Base-by-base conservation (phyloP, 1,140 invertebrate species). In the Euschistus heros region DNA sequence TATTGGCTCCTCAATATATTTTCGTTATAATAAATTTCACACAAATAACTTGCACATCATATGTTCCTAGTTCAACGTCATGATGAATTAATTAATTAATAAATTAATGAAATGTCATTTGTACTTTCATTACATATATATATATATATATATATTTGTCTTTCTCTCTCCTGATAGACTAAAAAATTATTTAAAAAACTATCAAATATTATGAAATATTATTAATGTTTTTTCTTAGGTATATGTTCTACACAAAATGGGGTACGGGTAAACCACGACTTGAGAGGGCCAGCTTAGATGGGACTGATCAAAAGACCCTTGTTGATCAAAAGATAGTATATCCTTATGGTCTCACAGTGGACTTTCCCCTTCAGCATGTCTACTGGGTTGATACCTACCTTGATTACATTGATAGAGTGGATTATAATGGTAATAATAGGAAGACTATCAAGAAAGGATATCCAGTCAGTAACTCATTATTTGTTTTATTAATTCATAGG, bases 371-470 rank as follows among this genome's bases (percentile, higher is more conserved):
- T 57, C 75, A 82, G 68, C 80, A 84, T 69, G 78, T 92, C 15
- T 92, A 90, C 75, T 92, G 87, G 86, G 83, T 86, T 44, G 88
- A 90, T 75, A 82, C 81, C 15, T 89, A 87, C 75, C 77, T 88
- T 66, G 86, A 89, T 75, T 84, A 81, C 71, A 81, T 88, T 15
- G 87, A 87, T 74, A 75, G 82, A 55, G 80, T 85, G 5, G 81
- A 86, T 77, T 89, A 89, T 73, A 79, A 85, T 72, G 86, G 87
- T 20, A 74, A 74, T 1, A 80, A 84, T 69, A 76, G 86, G 54
- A 80, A 78, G 74, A 86, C 84, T 0, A 76, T 89, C 20, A 79
- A 82, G 47, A 82, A 81, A 74, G 80, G 79, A 54, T 77, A 77
- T 69, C 75, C 74, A 68, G 82, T 82, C 65, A 74, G 74, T 74